phyloP scores from a whole-genome alignment of 2,797 vertebrate genomes.

The Intellagama lesueurii region DNA sequence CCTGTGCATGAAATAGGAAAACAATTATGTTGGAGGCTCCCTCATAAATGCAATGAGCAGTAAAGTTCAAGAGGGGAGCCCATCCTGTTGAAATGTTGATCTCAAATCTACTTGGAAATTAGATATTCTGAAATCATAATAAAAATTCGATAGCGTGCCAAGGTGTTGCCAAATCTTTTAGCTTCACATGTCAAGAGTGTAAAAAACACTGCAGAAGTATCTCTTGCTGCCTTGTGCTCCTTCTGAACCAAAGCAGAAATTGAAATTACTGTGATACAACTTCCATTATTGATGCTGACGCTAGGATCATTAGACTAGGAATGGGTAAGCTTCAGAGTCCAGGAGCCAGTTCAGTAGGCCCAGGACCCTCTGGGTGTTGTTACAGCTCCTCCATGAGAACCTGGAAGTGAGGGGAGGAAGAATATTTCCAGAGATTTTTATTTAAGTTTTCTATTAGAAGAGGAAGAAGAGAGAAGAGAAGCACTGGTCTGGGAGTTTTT shows the following conservation, averaged over 20 bases:
- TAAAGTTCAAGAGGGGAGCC: background rate
- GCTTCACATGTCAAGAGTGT: background rate
- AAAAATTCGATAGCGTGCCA: background rate
- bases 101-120: background rate
- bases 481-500: too few relatives aligned
- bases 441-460: too few relatives aligned
- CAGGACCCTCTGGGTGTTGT: too few relatives aligned
- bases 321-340: too few relatives aligned
- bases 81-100: background rate
- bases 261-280: background rate
- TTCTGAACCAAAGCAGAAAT: background rate
- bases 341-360: too few relatives aligned
- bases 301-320: too few relatives aligned
- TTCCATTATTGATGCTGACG: background rate
- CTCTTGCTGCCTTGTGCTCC: background rate
- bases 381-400: too few relatives aligned
- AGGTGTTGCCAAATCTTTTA: background rate
- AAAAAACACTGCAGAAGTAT: background rate
- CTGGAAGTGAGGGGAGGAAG: too few relatives aligned
- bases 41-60: background rate
- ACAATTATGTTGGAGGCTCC: background rate
- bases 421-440: too few relatives aligned
- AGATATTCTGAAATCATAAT: too few relatives aligned
- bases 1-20: background rate
- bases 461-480: too few relatives aligned